Conservation (phyloP, 2,888 invertebrate genomes). For the Hypselothyrea guttata region DNA sequence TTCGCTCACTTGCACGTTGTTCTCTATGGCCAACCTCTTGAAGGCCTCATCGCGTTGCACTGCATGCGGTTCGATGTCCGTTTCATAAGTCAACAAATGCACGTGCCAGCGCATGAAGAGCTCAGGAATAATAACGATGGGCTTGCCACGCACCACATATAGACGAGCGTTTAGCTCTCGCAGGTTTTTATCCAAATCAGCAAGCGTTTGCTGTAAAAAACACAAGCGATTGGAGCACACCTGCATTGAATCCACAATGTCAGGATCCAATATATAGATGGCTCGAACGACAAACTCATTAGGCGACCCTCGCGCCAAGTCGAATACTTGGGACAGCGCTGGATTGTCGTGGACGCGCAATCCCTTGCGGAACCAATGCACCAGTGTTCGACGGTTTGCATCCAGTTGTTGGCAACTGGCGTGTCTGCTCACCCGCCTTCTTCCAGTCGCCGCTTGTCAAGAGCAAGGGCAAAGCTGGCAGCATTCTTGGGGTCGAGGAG, state of each 20-base stretch:
- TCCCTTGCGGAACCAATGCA: conserved; percentile 88
- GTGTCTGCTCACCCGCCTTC: too few relatives aligned
- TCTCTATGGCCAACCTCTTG: conserved; percentile 83
- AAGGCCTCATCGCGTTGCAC: conserved; percentile 84
- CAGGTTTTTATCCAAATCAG: conserved; percentile 84
- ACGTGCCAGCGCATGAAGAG: conserved; percentile 86
- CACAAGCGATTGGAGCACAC: conserved; percentile 85
- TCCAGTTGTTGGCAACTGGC: too few relatives aligned
- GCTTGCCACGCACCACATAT: conserved; percentile 85
- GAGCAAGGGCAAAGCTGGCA: too few relatives aligned
- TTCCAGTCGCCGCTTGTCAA: too few relatives aligned
- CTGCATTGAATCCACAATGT: conserved; percentile 83
- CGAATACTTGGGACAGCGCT: conserved; percentile 84
- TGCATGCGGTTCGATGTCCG: conserved; percentile 86
- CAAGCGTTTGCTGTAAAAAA: conserved; percentile 85
- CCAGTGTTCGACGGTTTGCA: conserved; percentile 79
- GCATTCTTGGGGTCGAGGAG: too few relatives aligned
- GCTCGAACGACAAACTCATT: conserved; percentile 83
- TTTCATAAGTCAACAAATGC: conserved; percentile 85
- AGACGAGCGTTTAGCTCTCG: conserved; percentile 84
- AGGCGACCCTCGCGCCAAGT: conserved; percentile 80
- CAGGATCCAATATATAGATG: conserved; percentile 85
- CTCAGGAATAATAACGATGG: conserved; percentile 83
- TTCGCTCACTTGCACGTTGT: conserved; percentile 84
- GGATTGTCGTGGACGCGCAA: conserved; percentile 87